Evolutionary conservation across 2,797 vertebrate genomes (phyloP), one percentile per base, ranked within the genome.

Genomic region (Oreonectes daqikongensis): DNA sequence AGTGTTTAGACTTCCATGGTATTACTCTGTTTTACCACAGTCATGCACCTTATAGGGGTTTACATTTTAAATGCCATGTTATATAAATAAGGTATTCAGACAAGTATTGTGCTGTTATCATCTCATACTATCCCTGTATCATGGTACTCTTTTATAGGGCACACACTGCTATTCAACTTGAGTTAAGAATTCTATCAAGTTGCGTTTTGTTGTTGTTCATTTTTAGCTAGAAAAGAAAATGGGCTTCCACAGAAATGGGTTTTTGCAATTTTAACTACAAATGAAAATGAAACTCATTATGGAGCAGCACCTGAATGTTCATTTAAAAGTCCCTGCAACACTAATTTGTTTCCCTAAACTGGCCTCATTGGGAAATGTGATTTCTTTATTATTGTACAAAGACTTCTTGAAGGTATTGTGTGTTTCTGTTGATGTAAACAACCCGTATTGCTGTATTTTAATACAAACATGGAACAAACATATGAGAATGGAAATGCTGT

Each of bases 281-380:
- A 24, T 8, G n/a, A 79, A 68, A 66, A 30, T 20, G 18, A 61
- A 72, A 40, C 61, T 44, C 61, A 63, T 61, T 48, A 61, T 42
- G 30, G 55, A 46, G 28, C 24, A 26, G 32, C 72, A 75, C 32
- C 61, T 66, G 46, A 18, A 48, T 28, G 46, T 35, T 32, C 61
- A 12, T 24, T 12, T 71, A 24, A 12, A 5, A 40, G 14, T 35
- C 18, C 35, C 18, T 12, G 5, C 17, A 4, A 14, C n/a, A 3
- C 5, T 17, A 12, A 17, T 20, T 18, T 59, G 55, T 24, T 61
- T 57, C 26, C 3, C 6, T 26, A 32, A 59, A 18, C 26, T 66
- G 7, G 5, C 20, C 48, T 17, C 52, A 5, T 32, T 72, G 50
- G 28, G 20, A 44, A 60, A n/a, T 12, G 22, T 24, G 9, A 67